Base-by-base conservation (phyloP, 2,888 invertebrate genomes). In the Sphaerophoria taeniata region DNA sequence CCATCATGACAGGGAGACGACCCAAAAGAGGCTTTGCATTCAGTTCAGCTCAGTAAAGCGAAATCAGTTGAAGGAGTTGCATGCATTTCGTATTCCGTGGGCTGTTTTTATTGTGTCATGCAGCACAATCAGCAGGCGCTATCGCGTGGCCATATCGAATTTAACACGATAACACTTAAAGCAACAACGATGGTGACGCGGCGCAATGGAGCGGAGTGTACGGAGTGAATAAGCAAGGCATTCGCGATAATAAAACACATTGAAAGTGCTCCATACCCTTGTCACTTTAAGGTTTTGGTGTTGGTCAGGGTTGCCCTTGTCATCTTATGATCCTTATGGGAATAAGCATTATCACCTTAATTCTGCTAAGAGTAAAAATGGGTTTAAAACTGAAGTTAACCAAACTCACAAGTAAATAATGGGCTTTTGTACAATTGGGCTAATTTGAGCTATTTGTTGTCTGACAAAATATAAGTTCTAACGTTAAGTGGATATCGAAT, bases 131-230 rank as follows among this genome's bases (percentile, higher is more conserved):
- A 74, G 12, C 60, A 63, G 67, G 80, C 80, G 69, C 60, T 80
- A 85, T 80, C 84, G 84, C 72, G 72, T 85, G 80, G 69, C 76
- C 56, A 76, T 85, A 85, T 85, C 84, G 75, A 80, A 75, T 80
- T 76, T 76, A 85, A 85, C 84, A 73, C 84, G 84, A 85, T 85
- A 80, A 76, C 76, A 85, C 84, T 80, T 80, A 71, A 65, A 56
- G 51, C 70, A 55, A 31, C 24, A 24, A 24, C 24, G 24, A 24
- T 2, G 24, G 24, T 24, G 24, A 24, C 1, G 24, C 24, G 24
- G 24, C 24, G 24, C 24, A n/a, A n/a, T n/a, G n/a, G n/a, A n/a
- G n/a, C 11, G 36, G 39, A 33, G 31, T 49, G 63, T 56, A 14
- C 39, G 14, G 58, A 73, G 58, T 63, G 55, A 31, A 49, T 24